Evolutionary conservation across 2,888 invertebrate genomes (phyloP).

Genomic region (Troides oblongomaculatus): DNA sequence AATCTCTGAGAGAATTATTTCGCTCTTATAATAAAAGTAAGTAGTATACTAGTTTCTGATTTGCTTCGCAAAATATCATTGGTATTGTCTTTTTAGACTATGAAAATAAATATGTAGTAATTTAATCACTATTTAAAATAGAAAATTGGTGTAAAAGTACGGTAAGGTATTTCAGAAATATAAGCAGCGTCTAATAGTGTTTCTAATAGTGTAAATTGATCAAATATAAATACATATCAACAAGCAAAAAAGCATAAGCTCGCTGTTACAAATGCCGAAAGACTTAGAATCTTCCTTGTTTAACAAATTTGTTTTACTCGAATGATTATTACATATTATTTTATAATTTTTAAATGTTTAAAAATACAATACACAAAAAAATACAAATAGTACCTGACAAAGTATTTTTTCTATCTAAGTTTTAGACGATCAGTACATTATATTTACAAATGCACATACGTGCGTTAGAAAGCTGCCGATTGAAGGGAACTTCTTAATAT

Average conservation of each 20-base stretch:
- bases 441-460: constrained; percentile 70
- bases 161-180: constrained; percentile 16
- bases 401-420: constrained; percentile 67
- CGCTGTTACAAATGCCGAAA: background rate
- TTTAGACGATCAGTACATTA: constrained; percentile 66
- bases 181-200: background rate
- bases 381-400: constrained; percentile 30
- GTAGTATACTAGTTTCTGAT: constrained; percentile 45
- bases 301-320: background rate
- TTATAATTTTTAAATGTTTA: background rate
- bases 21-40: constrained; percentile 54
- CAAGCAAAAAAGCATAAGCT: constrained; percentile 16
- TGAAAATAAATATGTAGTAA: constrained; percentile 16
- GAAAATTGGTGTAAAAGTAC: constrained; percentile 3
- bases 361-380: background rate
- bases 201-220: background rate
- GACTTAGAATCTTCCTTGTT: background rate
- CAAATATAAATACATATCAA: constrained; percentile 16
- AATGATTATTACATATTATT: background rate
- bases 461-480: constrained; percentile 71
- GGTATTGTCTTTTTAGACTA: constrained; percentile 67
- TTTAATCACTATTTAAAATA: constrained; percentile 34
- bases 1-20: constrained; percentile 63
- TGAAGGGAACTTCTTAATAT: constrained; percentile 59
- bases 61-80: constrained; percentile 72